Conservation (phyloP, 2,888 invertebrate genomes). For the Isoperla grammatica region DNA sequence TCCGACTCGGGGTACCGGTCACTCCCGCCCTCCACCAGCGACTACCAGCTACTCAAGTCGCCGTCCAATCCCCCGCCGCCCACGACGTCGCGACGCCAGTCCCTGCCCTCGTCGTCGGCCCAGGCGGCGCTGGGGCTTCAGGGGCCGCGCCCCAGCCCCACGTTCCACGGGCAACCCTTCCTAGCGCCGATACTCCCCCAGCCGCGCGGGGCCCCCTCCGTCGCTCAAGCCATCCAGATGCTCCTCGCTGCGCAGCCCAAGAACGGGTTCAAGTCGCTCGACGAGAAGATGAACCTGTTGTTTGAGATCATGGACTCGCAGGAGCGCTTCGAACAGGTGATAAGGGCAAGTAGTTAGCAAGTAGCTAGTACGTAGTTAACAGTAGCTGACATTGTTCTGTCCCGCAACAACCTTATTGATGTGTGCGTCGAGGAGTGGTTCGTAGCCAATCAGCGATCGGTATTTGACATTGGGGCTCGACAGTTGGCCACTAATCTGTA, state of each 20-base stretch:
- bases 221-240: conserved; percentile 64
- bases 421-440: too few species aligned
- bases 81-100: conserved; percentile 41
- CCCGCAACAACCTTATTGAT: too few species aligned
- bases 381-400: too few species aligned
- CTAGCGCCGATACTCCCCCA: conserved; percentile 40
- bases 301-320: conserved; percentile 78
- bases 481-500: too few species aligned
- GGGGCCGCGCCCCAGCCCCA: conserved; percentile 56
- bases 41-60: conserved; percentile 55
- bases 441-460: too few species aligned
- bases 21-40: conserved; percentile 56
- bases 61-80: conserved; percentile 22
- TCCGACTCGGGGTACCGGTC: conserved; percentile 50
- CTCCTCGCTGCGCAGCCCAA: conserved; percentile 58
- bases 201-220: conserved; percentile 51
- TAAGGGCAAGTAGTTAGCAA: background rate
- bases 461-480: too few species aligned
- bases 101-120: conserved; percentile 46
- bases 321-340: conserved; percentile 56
- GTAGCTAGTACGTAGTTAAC: too few species aligned
- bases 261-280: conserved; percentile 67
- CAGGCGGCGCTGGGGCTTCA: conserved; percentile 47
- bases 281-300: conserved; percentile 71
- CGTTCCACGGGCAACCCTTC: conserved; percentile 55